A percentile compares a stretch with the other conserved stretches of the same genome.
phyloP scores from a whole-genome alignment of 2,113 vertebrate genomes.

The Callopanchax toddi region DNA sequence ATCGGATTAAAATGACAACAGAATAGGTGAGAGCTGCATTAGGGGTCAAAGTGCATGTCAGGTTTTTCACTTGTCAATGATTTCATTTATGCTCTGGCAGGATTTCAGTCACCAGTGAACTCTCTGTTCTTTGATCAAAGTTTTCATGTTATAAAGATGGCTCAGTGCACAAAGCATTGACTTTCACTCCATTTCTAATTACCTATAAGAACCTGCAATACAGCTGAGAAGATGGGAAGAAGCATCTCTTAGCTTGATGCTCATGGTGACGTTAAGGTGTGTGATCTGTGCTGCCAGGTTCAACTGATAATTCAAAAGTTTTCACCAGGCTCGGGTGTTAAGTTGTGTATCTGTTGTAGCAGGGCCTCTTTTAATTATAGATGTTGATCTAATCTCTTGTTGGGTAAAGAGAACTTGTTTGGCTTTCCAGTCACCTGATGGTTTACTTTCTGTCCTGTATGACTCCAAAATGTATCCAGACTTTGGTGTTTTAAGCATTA shows the following conservation, averaged over 20 bases:
- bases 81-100: slow-evolving; percentile 48
- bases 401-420: no score
- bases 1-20: slow-evolving; percentile 40
- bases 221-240: slow-evolving; percentile 5
- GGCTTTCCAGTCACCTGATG: no score
- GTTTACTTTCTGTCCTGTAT: no score
- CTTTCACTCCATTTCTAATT: slow-evolving; percentile 58
- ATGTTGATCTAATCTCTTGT: no score
- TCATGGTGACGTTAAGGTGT: slow-evolving; percentile 11
- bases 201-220: slow-evolving; percentile 28
- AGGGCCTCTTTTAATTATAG: no score
- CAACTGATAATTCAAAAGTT: slow-evolving; percentile 18
- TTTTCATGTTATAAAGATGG: slow-evolving; percentile 27
- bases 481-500: no score
- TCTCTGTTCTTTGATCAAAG: slow-evolving; percentile 57
- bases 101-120: slow-evolving; percentile 37
- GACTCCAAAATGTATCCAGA: no score
- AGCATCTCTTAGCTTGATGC: slow-evolving; percentile 20
- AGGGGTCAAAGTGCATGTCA: slow-evolving; percentile 27
- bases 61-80: slow-evolving; percentile 27
- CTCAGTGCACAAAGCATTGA: slow-evolving; percentile 14
- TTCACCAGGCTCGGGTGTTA: no score
- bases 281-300: slow-evolving; percentile 37
- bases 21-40: slow-evolving; percentile 31
- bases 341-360: no score